These are phyloP conservation scores for Drosophila aldrichi DNA, from an alignment of 2,888 invertebrate genomes.

Conservation along the genomic window DNA sequence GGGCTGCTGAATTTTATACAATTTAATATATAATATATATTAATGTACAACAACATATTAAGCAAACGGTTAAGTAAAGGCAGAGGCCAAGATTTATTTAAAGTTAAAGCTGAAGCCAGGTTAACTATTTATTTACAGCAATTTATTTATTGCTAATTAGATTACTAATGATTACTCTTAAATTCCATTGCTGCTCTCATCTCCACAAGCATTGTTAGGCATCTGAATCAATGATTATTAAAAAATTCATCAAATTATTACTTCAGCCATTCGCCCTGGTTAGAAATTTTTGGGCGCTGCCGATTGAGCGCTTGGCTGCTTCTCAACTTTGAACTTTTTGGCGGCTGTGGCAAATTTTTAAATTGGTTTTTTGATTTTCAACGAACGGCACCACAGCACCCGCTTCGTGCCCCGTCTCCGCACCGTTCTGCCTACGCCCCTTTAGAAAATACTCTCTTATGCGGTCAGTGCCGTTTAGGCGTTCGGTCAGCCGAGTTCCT, in stretches of 20 bases:
- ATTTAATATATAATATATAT: background rate
- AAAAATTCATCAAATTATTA: background rate
- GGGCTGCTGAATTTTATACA: conserved; percentile 10
- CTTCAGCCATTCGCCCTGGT: conserved; percentile 16
- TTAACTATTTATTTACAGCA: background rate
- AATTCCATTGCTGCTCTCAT: background rate
- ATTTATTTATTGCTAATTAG: background rate
- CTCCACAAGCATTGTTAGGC: background rate
- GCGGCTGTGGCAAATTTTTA: conserved; percentile 74
- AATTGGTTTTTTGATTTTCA: conserved; percentile 71
- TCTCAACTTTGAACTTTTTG: conserved; percentile 75
- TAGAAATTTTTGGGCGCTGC: conserved; percentile 46
- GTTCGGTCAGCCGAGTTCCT: conserved; percentile 70
- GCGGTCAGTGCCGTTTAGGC: conserved; percentile 76
- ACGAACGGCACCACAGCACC: conserved; percentile 4
- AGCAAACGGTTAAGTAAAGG: background rate
- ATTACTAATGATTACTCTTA: background rate
- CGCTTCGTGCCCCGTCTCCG: background rate
- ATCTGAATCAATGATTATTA: background rate
- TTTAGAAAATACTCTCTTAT: conserved; percentile 49
- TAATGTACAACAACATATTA: background rate
- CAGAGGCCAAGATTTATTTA: background rate
- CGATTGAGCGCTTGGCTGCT: conserved; percentile 58
- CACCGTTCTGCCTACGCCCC: background rate
- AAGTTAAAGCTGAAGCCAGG: background rate